These are phyloP conservation scores for Mus spretus DNA, from an alignment of 2,797 vertebrate species.

Conservation along the genomic window DNA sequence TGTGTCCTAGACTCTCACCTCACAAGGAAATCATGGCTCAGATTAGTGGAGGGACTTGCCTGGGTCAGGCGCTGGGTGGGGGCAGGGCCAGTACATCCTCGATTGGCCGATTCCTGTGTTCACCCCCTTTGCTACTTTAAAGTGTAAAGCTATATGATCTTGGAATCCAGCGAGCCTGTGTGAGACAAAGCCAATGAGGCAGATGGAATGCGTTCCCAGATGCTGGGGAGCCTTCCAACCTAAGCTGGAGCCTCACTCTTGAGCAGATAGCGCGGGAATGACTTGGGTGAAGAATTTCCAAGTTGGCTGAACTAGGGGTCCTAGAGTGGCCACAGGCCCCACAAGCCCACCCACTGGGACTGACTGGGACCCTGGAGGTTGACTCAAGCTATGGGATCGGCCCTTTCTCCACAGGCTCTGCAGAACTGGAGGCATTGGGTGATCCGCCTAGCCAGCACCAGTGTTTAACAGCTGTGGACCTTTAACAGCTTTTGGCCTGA, in stretches of 20 bases:
- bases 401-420: background rate
- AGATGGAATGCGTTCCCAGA: background rate
- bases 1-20: background rate
- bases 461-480: background rate
- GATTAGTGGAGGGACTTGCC: background rate
- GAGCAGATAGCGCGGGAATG: fast-evolving
- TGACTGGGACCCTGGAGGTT: too few species aligned
- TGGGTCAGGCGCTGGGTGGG: background rate
- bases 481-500: background rate
- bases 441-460: fast-evolving
- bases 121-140: fast-evolving
- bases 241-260: too few species aligned
- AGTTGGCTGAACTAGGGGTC: background rate
- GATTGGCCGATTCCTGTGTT: background rate
- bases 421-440: background rate
- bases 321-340: background rate
- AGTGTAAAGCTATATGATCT: fast-evolving
- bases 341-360: background rate
- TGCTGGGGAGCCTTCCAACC: too few species aligned
- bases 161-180: background rate
- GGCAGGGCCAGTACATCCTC: background rate
- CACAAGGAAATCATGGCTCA: background rate
- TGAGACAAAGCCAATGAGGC: too few species aligned
- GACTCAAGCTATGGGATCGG: background rate
- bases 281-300: background rate